These are phyloP conservation scores for Papilio helenus DNA, from an alignment of 1,140 invertebrate genomes.

Conservation along the genomic window DNA sequence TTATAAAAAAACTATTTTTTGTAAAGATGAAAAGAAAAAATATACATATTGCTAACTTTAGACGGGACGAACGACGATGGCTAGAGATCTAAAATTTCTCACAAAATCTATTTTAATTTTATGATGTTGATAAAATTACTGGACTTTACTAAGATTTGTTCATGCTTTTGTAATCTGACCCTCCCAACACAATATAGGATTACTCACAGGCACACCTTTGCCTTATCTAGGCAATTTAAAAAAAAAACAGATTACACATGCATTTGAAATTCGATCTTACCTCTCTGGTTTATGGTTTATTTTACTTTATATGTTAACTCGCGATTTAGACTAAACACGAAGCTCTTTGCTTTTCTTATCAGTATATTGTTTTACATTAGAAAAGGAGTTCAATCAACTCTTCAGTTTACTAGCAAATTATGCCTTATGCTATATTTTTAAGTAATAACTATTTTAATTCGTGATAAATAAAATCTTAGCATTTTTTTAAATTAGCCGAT, in stretches of 20 bases:
- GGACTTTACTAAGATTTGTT: not conserved
- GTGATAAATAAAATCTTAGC: no score
- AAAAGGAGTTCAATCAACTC: constrained; percentile 5
- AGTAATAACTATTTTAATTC: not conserved
- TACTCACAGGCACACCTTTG: constrained; percentile 22
- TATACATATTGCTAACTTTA: not conserved
- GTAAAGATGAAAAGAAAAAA: no score
- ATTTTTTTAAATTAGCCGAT: no score
- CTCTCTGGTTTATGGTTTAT: not conserved
- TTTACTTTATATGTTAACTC: not conserved
- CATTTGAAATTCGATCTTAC: not conserved
- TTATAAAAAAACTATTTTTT: not conserved
- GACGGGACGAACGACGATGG: not conserved
- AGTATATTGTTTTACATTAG: constrained; percentile 10
- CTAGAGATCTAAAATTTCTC: not conserved
- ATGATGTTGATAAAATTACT: not conserved
- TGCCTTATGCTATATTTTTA: not conserved
- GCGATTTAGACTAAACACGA: not conserved
- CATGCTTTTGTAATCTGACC: not conserved
- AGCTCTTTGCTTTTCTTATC: constrained; percentile 12
- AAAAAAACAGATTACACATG: not conserved
- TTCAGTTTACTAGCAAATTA: not conserved
- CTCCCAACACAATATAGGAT: not conserved
- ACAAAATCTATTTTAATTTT: not conserved
- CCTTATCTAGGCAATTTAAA: constrained; percentile 1